A percentile compares a stretch with the other conserved stretches of the same genome.
phyloP scores from a whole-genome alignment of 2,888 invertebrate genomes.

The Lithodes maja region DNA sequence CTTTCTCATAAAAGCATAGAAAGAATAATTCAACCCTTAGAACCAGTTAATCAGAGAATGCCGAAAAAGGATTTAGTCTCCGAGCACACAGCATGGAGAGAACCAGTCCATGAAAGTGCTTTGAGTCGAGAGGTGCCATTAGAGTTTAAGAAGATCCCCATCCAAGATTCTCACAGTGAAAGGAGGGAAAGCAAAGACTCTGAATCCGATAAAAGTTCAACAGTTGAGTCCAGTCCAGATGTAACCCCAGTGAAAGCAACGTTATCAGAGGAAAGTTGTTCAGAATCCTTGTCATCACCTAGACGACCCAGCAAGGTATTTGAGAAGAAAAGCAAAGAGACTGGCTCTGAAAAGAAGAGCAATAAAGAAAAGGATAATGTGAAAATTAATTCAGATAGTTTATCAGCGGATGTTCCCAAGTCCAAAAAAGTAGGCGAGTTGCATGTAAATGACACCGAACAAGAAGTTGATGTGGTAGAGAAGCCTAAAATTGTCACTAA shows the following conservation, averaged over 20 bases:
- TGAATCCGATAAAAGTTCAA: conserved; percentile 20
- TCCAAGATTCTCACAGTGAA: conserved; percentile 16
- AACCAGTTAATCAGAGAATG: conserved; percentile 7
- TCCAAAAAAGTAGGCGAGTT: neutral
- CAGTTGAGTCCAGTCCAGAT: neutral
- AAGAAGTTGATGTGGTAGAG: neutral
- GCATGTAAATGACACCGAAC: neutral
- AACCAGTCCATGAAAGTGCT: conserved; percentile 17
- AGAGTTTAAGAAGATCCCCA: conserved; percentile 1
- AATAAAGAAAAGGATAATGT: conserved; percentile 27
- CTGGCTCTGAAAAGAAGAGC: conserved; percentile 9
- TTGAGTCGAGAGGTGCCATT: neutral
- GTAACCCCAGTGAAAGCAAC: conserved; percentile 11
- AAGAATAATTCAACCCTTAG: too few relatives aligned
- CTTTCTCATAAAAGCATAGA: neutral
- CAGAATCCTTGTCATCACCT: neutral
- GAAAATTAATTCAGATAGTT: neutral
- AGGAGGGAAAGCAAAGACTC: conserved; percentile 29
- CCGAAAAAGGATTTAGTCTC: conserved; percentile 27
- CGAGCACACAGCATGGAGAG: conserved; percentile 29
- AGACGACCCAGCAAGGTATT: neutral
- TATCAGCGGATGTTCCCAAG: conserved; percentile 8
- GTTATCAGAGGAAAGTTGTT: neutral
- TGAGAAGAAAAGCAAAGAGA: conserved; percentile 44
- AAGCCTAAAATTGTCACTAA: conserved; percentile 6